Evolutionary conservation across 2,113 vertebrate species (phyloP).

Genomic region (Pygoscelis antarcticus): DNA sequence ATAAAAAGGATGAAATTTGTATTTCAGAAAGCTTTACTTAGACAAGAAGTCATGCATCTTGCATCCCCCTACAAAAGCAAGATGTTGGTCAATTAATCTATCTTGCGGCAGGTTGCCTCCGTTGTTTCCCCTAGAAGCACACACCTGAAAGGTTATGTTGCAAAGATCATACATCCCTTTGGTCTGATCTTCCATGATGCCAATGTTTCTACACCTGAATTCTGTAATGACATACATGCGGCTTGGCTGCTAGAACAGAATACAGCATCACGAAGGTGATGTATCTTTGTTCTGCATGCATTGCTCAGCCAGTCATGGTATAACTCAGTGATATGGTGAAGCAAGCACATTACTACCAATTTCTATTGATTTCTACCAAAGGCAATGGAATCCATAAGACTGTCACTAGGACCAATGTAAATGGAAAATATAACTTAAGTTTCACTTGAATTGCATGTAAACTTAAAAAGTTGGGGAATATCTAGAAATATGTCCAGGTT

Average conservation of each 20-base stretch:
- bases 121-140: neutral
- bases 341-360: neutral
- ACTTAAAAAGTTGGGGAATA: neutral
- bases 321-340: rapidly evolving
- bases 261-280: neutral
- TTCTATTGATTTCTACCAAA: neutral
- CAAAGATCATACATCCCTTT: neutral
- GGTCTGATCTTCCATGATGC: neutral
- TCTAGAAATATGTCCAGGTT: neutral
- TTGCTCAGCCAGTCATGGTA: neutral
- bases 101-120: neutral
- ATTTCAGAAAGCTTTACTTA: neutral
- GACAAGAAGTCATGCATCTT: neutral
- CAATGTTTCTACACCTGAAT: neutral
- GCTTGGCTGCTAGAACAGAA: neutral
- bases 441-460: neutral
- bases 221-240: neutral
- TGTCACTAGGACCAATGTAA: neutral
- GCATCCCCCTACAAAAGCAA: neutral
- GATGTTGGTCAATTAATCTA: neutral
- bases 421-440: neutral
- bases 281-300: neutral
- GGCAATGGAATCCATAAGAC: neutral
- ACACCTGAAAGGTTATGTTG: neutral
- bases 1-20: neutral